phyloP scores from a whole-genome alignment of 2,797 vertebrate species.

The Salmo trutta region DNA sequence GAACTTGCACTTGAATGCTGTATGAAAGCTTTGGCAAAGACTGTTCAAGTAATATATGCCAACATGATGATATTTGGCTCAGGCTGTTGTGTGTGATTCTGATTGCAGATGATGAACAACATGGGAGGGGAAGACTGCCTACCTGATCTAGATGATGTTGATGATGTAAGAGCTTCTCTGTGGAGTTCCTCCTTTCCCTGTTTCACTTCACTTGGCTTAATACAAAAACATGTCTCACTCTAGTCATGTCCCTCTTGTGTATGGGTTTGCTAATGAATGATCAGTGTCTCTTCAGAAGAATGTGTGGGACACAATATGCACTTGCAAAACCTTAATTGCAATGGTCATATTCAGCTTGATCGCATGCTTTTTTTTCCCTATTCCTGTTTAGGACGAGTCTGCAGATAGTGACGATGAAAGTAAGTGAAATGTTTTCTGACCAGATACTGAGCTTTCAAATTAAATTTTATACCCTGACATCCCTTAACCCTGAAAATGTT shows the following conservation, averaged over 20 bases:
- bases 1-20: background rate
- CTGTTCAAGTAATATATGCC: background rate
- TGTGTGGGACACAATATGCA: background rate
- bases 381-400: slow-evolving; percentile 83
- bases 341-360: background rate
- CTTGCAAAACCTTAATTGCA: background rate
- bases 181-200: slow-evolving; percentile 1
- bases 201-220: background rate
- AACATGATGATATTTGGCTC: background rate
- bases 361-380: slow-evolving; percentile 10
- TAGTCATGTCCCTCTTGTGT: too few species aligned
- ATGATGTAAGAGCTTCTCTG: slow-evolving; percentile 84
- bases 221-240: background rate
- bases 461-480: background rate
- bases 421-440: slow-evolving; percentile 68
- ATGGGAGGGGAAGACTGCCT: slow-evolving; percentile 96
- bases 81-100: slow-evolving; percentile 15
- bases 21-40: background rate
- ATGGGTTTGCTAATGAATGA: too few species aligned
- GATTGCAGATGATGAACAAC: slow-evolving; percentile 95
- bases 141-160: slow-evolving; percentile 92
- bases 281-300: too few species aligned
- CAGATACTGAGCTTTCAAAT: background rate
- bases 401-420: slow-evolving; percentile 98
- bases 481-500: background rate